Evolutionary conservation across 2,797 vertebrate species (phyloP).

Genomic region (Muscicapa striata): DNA sequence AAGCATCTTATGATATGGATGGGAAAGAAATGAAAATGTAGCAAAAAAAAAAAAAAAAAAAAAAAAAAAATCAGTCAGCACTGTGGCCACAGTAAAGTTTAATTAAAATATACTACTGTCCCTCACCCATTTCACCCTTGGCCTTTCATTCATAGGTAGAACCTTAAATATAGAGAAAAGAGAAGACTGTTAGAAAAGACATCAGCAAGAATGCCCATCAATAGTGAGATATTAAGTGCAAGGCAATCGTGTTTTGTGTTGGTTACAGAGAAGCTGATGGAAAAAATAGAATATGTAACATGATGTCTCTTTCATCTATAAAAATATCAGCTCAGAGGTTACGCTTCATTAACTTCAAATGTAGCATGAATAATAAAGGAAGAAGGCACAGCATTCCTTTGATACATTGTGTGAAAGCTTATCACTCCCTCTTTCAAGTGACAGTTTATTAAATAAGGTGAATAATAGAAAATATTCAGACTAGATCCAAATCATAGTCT

Average conservation of each 20-base stretch:
- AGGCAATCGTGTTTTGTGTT: constrained; percentile 60
- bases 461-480: constrained; percentile 70
- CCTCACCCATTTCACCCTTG: background rate
- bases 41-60: background rate
- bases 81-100: background rate
- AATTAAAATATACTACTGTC: constrained; percentile 11
- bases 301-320: constrained; percentile 75
- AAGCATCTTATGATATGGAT: background rate
- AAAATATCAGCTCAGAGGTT: constrained; percentile 71
- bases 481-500: constrained; percentile 51
- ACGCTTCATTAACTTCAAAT: constrained; percentile 79
- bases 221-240: constrained; percentile 52
- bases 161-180: constrained; percentile 14
- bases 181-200: constrained; percentile 30
- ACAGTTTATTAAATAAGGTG: constrained; percentile 78
- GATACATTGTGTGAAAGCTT: constrained; percentile 79
- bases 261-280: constrained; percentile 59
- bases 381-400: constrained; percentile 72
- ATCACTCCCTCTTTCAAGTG: constrained; percentile 72
- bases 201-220: constrained; percentile 37
- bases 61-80: background rate
- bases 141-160: constrained; percentile 25
- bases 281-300: constrained; percentile 75
- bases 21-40: background rate
- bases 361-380: constrained; percentile 82